phyloP scores from a whole-genome alignment of 2,113 vertebrate genomes.

The Sula dactylatra region DNA sequence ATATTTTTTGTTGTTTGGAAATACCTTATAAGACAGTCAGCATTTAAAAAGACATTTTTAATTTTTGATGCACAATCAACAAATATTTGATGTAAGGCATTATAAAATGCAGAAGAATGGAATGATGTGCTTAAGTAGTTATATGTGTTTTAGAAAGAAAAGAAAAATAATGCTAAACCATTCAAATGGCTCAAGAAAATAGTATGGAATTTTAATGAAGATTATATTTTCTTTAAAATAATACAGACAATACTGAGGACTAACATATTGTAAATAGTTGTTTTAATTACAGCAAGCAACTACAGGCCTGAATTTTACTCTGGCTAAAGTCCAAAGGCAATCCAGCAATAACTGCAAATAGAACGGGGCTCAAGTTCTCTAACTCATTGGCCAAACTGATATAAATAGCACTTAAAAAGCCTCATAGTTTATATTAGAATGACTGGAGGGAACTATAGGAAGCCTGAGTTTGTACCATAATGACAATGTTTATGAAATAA shows the following conservation, averaged over 20 bases:
- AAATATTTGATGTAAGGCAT: background rate
- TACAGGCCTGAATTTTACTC: background rate
- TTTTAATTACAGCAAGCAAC: background rate
- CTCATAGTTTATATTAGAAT: background rate
- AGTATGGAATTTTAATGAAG: background rate
- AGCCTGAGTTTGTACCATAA: background rate
- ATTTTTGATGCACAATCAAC: background rate
- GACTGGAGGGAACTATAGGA: background rate
- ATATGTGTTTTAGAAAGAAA: background rate
- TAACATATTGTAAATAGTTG: background rate
- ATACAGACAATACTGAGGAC: background rate
- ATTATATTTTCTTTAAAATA: background rate
- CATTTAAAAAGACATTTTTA: background rate
- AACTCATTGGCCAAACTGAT: background rate
- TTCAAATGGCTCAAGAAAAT: background rate
- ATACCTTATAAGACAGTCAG: background rate
- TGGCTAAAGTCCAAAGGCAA: background rate
- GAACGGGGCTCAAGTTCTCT: background rate
- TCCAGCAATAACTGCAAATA: background rate
- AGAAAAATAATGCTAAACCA: background rate
- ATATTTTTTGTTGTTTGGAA: background rate
- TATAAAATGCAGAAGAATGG: background rate
- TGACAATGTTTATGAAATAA: background rate
- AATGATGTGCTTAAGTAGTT: background rate
- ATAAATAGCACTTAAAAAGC: background rate